Percentiles rank a stretch among this genome's conserved stretches.
Evolutionary conservation across 2,113 vertebrate species (phyloP).

Genomic region (Chinchilla lanigera): DNA sequence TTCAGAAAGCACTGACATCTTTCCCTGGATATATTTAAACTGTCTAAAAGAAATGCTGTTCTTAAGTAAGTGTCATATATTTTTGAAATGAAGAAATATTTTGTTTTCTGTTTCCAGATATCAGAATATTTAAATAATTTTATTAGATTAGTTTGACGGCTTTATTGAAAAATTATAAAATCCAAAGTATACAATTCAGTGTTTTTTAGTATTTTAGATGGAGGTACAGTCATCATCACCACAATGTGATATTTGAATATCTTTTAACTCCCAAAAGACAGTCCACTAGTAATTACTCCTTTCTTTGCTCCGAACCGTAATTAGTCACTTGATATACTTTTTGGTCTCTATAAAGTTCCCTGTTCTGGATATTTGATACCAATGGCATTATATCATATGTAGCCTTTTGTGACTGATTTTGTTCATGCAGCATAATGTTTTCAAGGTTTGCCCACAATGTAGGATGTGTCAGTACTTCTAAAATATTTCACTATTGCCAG

Average conservation of each 20-base stretch:
- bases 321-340: background rate
- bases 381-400: background rate
- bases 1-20: background rate
- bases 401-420: background rate
- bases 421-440: background rate
- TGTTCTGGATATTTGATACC: background rate
- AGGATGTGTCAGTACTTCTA: background rate
- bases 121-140: background rate
- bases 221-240: background rate
- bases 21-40: background rate
- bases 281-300: background rate
- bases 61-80: background rate
- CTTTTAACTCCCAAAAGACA: background rate
- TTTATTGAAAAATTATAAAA: background rate
- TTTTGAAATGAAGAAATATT: slow-evolving; percentile 29
- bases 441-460: background rate
- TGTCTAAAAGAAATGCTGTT: slow-evolving; percentile 24
- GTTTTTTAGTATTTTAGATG: background rate
- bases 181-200: background rate
- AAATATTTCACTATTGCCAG: background rate
- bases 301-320: background rate
- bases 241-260: background rate
- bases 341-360: background rate
- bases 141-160: background rate
- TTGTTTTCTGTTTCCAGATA: background rate